Conservation (phyloP, 2,888 invertebrate species). For the Pecten maximus region DNA sequence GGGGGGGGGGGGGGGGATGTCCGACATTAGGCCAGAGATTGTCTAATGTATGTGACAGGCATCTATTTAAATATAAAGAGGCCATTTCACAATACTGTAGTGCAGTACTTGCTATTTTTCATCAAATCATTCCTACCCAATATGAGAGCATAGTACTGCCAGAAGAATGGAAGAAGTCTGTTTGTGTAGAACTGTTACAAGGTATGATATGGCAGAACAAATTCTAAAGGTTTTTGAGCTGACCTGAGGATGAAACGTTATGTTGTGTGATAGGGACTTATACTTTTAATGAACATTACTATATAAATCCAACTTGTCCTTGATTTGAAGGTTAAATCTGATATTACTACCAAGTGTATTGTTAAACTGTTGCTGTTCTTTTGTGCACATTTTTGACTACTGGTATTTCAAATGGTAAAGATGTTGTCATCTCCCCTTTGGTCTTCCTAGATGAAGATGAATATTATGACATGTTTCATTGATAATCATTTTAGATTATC, state of each 20-base stretch:
- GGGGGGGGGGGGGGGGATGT: too few species aligned
- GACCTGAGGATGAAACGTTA: neutral
- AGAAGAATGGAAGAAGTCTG: neutral
- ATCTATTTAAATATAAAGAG: neutral
- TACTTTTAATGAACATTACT: neutral
- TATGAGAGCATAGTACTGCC: neutral
- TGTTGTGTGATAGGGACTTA: neutral
- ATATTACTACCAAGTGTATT: neutral
- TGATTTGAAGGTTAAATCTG: neutral
- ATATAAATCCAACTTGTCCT: neutral
- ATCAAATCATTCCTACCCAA: neutral
- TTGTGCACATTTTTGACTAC: constrained; percentile 1
- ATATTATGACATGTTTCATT: neutral
- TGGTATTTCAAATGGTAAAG: neutral
- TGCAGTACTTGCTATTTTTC: neutral
- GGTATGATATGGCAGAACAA: neutral
- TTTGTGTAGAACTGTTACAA: neutral
- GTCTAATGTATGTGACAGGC: neutral
- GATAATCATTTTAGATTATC: neutral
- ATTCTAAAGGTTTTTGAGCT: neutral
- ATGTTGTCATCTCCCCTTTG: neutral
- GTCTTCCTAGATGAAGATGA: neutral
- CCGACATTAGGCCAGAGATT: neutral
- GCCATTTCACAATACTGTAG: neutral
- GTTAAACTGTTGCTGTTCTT: neutral